phyloP scores from a whole-genome alignment of 1,140 invertebrate genomes.

The Lordiphosa stackelbergi region DNA sequence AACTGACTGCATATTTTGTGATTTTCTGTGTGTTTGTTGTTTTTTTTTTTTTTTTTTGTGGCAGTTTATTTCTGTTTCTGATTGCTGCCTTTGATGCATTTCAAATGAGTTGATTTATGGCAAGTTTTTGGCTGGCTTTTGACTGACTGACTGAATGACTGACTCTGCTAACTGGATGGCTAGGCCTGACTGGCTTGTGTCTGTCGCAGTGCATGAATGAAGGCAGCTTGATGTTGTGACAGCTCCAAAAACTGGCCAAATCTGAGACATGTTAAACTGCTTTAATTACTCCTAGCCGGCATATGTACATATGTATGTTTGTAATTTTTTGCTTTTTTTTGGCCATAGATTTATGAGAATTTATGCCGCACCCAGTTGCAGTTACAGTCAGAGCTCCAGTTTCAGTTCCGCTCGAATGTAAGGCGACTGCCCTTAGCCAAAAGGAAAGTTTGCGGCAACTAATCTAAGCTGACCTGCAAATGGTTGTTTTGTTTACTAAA shows the following conservation, averaged over 20 bases:
- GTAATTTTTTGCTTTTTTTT: slow-evolving; percentile 34
- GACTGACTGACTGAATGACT: slow-evolving; percentile 35
- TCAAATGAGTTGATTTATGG: slow-evolving; percentile 74
- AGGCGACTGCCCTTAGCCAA: slow-evolving; percentile 57
- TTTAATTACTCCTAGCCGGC: slow-evolving; percentile 65
- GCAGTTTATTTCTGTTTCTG: slow-evolving; percentile 64
- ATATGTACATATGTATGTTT: slow-evolving; percentile 35
- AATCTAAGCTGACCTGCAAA: slow-evolving; percentile 68
- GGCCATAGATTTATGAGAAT: slow-evolving; percentile 71
- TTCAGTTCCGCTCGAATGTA: slow-evolving; percentile 24
- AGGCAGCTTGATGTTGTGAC: slow-evolving; percentile 74
- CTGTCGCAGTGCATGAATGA: slow-evolving; percentile 69
- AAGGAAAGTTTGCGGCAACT: slow-evolving; percentile 59
- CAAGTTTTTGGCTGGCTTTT: slow-evolving; percentile 62
- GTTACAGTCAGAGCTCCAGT: slow-evolving; percentile 10
- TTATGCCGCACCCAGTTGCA: slow-evolving; percentile 57
- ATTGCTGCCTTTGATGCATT: slow-evolving; percentile 73
- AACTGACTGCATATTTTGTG: slow-evolving; percentile 55
- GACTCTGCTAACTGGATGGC: slow-evolving; percentile 26
- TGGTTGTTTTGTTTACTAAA: slow-evolving; percentile 32
- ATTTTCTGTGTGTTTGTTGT: not conserved
- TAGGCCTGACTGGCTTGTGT: slow-evolving; percentile 25
- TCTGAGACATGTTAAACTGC: slow-evolving; percentile 68
- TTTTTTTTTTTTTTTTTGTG: slow-evolving; percentile 36
- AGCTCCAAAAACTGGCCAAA: slow-evolving; percentile 64